A percentile compares a stretch with the other conserved stretches of the same genome.
These are phyloP conservation scores for Bolborhynchus lineola DNA, from an alignment of 2,113 vertebrate species.

Conservation along the genomic window DNA sequence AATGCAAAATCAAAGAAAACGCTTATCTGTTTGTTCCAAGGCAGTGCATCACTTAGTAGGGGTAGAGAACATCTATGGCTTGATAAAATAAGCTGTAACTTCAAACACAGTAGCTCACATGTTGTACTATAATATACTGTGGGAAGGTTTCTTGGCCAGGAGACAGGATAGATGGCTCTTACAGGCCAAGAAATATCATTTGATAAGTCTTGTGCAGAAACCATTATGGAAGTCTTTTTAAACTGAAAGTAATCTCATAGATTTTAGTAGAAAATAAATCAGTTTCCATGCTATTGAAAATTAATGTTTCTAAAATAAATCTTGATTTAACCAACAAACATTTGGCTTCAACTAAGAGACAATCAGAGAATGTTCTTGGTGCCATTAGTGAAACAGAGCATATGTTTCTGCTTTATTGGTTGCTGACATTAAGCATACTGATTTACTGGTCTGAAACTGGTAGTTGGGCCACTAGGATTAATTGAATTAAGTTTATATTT, in stretches of 20 bases:
- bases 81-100: slow-evolving; percentile 27
- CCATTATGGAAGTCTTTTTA: slow-evolving; percentile 46
- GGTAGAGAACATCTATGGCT: not conserved
- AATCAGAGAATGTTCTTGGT: slow-evolving; percentile 43
- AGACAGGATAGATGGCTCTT: not conserved
- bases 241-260: slow-evolving; percentile 48
- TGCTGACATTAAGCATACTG: slow-evolving; percentile 22
- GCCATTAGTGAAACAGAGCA: slow-evolving; percentile 49
- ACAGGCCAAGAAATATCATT: not conserved
- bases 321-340: slow-evolving; percentile 52
- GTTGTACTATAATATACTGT: not conserved
- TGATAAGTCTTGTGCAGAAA: slow-evolving; percentile 37
- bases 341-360: slow-evolving; percentile 43
- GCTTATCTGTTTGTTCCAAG: not conserved
- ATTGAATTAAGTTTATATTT: slow-evolving; percentile 21
- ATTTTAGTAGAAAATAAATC: slow-evolving; percentile 58
- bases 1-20: slow-evolving; percentile 4
- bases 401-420: slow-evolving; percentile 62
- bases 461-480: not conserved
- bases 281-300: slow-evolving; percentile 29
- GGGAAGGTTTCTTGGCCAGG: slow-evolving; percentile 27
- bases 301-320: slow-evolving; percentile 61
- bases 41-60: not conserved
- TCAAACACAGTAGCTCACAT: slow-evolving; percentile 22
- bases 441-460: slow-evolving; percentile 47